Evolutionary conservation across 2,113 vertebrate species (phyloP), one percentile per base, ranked within the genome.

Genomic region (Urocynchramus pylzowi): DNA sequence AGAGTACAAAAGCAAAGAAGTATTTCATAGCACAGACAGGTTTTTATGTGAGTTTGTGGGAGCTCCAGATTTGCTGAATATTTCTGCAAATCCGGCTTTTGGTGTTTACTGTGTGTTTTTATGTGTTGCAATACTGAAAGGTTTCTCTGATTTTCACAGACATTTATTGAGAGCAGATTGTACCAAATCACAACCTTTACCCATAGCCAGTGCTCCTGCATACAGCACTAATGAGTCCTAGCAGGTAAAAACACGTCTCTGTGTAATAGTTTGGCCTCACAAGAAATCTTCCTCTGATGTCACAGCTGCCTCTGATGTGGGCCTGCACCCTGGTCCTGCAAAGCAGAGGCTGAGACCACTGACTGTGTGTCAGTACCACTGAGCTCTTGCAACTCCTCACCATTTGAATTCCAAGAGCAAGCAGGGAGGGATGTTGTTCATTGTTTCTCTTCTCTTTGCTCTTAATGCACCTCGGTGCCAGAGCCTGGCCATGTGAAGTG

Each of bases 191-290:
- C 73, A 84, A 56, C 35, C 49, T 87, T 71, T 54, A 69, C 15
- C 37, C 26, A 14, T 7, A 44, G 68, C 37, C 18, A 27, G 5
- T 0, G 1, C 28, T 82, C 22, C 16, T 0, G 0, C 68, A 18
- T 11, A 42, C 39, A 71, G n/a, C 15, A 19, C 44, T 87, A 84
- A 87, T 41, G 70, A 89, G 44, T 64, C 37, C 53, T 61, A 53
- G 54, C 64, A 61, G 63, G 74, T 73, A 50, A 84, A 94, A 79
- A 53, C 13, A 11, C 1, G 1, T 57, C 44, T 77, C 39, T 60
- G 6, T 45, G 23, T 31, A 52, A 68, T 5, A 78, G n/a, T 35
- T 82, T 53, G n/a, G 28, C 30, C 57, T 65, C 67, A 45, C 13
- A 76, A 45, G 35, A 78, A 87, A 79, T 35, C 20, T 18, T 6